phyloP scores from a whole-genome alignment of 2,797 vertebrate genomes.

The Nasua narica region DNA sequence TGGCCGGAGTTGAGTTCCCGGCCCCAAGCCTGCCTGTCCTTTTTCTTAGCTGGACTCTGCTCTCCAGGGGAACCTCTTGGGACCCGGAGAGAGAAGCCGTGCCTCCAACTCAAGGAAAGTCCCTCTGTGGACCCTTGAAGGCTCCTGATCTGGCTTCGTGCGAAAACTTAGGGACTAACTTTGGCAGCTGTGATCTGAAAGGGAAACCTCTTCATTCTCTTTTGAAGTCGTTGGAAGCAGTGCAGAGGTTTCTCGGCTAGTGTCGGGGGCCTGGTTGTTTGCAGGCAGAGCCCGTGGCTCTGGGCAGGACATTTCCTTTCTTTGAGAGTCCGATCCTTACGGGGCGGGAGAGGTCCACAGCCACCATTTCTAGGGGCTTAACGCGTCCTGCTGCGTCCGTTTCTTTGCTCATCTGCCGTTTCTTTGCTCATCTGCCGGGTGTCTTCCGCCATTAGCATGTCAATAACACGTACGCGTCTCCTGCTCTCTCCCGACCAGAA shows the following conservation, averaged over 20 bases:
- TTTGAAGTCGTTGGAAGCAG: neutral
- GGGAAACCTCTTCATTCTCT: neutral
- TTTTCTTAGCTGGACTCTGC: neutral
- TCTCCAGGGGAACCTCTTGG: neutral
- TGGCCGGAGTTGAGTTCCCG: neutral
- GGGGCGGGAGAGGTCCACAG: neutral
- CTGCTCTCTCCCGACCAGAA: conserved; percentile 85
- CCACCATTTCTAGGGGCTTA: neutral
- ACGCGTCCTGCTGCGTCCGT: neutral
- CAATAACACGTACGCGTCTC: neutral
- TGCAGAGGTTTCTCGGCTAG: neutral
- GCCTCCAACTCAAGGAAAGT: neutral
- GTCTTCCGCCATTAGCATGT: accelerated
- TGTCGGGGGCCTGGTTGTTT: neutral
- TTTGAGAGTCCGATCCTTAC: neutral
- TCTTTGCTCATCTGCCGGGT: neutral
- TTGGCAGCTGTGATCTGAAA: neutral
- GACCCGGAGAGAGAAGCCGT: neutral
- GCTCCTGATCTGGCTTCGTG: neutral
- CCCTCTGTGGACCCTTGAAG: neutral
- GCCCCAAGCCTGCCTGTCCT: neutral
- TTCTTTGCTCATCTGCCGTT: neutral
- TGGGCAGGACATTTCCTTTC: neutral
- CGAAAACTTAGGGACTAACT: neutral
- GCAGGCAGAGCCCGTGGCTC: neutral